A percentile compares a stretch with the other conserved stretches of the same genome.
Evolutionary conservation across 2,113 vertebrate genomes (phyloP).

Genomic region (Scomber scombrus): DNA sequence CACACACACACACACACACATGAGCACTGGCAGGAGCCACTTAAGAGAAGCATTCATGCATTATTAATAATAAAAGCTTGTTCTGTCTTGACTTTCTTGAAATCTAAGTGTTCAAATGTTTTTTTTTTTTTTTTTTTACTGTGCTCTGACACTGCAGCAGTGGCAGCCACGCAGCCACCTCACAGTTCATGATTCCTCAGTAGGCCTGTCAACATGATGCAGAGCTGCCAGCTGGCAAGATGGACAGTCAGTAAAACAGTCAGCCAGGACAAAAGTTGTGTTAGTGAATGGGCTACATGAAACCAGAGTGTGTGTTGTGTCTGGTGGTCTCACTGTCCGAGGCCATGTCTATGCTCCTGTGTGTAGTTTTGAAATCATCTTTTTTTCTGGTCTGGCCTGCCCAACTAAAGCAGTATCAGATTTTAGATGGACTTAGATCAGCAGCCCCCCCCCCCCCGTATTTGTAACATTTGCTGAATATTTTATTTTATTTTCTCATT

Average conservation of each 20-base stretch:
- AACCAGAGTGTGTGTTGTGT: too few relatives aligned
- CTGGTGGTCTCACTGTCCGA: too few relatives aligned
- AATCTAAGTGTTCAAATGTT: neutral
- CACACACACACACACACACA: neutral
- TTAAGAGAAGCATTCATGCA: conserved; percentile 32
- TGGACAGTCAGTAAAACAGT: neutral
- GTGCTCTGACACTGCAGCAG: neutral
- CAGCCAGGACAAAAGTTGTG: neutral
- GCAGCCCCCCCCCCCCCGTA: too few relatives aligned
- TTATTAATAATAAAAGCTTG: conserved; percentile 37
- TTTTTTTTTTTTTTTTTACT: neutral
- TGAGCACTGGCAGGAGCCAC: conserved; percentile 19
- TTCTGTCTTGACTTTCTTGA: conserved; percentile 16
- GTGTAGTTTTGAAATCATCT: too few relatives aligned
- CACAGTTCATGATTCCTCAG: conserved; percentile 4
- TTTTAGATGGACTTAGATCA: too few relatives aligned
- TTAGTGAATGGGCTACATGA: neutral
- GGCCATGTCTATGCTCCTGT: too few relatives aligned
- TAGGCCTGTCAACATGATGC: neutral
- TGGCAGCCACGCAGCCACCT: neutral
- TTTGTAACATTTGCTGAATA: too few relatives aligned
- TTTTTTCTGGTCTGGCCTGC: too few relatives aligned
- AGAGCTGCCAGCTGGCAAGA: conserved; percentile 1
- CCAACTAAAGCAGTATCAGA: too few relatives aligned
- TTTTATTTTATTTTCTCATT: too few relatives aligned